Evolutionary conservation across 2,797 vertebrate species (phyloP), one percentile per base, ranked within the genome.

Genomic region (Poeciliopsis infans): DNA sequence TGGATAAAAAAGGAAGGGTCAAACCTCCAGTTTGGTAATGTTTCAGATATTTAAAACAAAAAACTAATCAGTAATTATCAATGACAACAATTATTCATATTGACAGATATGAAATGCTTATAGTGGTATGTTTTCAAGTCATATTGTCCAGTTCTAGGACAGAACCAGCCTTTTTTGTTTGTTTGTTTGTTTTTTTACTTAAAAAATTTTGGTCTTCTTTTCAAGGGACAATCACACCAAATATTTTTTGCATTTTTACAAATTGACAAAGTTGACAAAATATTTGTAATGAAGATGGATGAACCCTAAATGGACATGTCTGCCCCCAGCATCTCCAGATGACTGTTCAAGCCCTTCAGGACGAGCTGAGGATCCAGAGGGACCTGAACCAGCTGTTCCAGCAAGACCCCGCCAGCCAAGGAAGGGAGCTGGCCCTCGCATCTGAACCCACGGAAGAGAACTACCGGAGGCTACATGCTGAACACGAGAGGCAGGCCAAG

Each of bases 341-440:
- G 97, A 99, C 98, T 0, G 96, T 99, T 85, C 98, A 99, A 94
- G 98, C 98, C 45, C 96, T 99, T 64, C 98, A 99, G 84, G 98
- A 99, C 4, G 98, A 99, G 89, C 90, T 99, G 83, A 95, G 98
- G 82, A 99, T 98, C 90, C 98, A 99, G 90, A 89, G 98, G 69
- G 98, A 99, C 91, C 94, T 99, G 83, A 99, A 99, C 94, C 98
- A 99, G 93, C 91, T 99, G 75, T 95, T 99, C 83, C 98, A 99
- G 93, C 98, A 99, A 88, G 97, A 99, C 73, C 96, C 95, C 20
- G 91, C 94, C 85, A 93, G 78, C 46, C 95, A 97, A 77, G 86
- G 94, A 72, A 95, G 96, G 0, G 97, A 98, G 75, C 94, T 95
- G 74, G 89, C 96, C 10, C 95, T 97, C 15, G 94, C 96, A 33